Evolutionary conservation across 2,888 invertebrate species (phyloP).

Genomic region (Erebia aethiops): DNA sequence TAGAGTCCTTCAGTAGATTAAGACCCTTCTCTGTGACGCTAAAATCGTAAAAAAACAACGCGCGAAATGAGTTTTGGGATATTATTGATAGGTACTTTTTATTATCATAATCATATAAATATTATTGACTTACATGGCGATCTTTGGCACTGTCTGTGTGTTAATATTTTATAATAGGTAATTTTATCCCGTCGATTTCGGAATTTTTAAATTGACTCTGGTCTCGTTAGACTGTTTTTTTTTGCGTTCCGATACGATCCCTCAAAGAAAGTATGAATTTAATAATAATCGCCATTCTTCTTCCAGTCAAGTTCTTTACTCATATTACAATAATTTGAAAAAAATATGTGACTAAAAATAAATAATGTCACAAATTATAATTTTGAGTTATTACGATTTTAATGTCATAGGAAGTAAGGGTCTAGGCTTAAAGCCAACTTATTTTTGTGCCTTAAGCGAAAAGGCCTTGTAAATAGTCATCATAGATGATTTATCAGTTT

Average conservation of each 20-base stretch:
- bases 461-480: conserved; percentile 69
- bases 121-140: too few species aligned
- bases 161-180: too few species aligned
- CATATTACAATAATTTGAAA: too few species aligned
- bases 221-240: too few species aligned
- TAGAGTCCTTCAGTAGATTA: conserved; percentile 49
- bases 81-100: background rate
- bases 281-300: too few species aligned
- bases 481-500: conserved; percentile 68
- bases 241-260: too few species aligned
- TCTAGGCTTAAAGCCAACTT: conserved; percentile 67
- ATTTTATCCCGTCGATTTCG: background rate
- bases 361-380: too few species aligned
- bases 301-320: too few species aligned
- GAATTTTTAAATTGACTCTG: background rate
- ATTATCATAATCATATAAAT: too few species aligned
- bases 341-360: too few species aligned
- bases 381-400: background rate
- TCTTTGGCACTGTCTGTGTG: too few species aligned
- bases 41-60: conserved; percentile 33
- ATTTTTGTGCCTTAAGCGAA: conserved; percentile 73
- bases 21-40: conserved; percentile 22
- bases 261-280: too few species aligned
- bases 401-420: conserved; percentile 31
- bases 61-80: background rate